Evolutionary conservation across 2,113 vertebrate species (phyloP).

Genomic region (Equus przewalskii): DNA sequence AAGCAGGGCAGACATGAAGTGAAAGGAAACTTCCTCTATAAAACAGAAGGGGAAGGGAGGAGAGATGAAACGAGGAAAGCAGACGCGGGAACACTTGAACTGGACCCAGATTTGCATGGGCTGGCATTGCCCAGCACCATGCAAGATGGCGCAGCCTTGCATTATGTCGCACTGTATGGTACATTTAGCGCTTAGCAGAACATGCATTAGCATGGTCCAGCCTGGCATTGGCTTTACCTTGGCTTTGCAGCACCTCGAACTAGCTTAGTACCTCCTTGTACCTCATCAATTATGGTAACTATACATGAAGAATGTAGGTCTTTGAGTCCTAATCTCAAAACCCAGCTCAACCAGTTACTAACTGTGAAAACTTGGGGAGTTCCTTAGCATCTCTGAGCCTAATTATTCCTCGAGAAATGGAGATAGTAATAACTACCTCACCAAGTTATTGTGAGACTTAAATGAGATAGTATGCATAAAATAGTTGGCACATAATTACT

Average conservation of each 20-base stretch:
- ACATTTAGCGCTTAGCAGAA: neutral
- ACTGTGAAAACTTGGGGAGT: neutral
- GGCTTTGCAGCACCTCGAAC: neutral
- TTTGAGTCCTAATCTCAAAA: neutral
- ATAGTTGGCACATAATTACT: neutral
- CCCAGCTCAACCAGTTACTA: neutral
- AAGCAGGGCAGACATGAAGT: neutral
- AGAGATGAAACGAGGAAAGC: neutral
- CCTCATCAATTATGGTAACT: neutral
- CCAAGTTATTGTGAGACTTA: neutral
- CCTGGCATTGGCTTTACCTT: neutral
- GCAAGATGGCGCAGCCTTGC: no score
- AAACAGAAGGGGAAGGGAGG: neutral
- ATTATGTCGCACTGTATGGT: rapidly evolving
- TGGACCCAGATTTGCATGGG: neutral
- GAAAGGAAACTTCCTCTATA: neutral
- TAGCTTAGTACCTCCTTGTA: neutral
- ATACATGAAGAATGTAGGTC: neutral
- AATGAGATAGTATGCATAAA: neutral
- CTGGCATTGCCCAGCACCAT: no score
- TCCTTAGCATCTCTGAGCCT: neutral
- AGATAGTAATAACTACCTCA: neutral
- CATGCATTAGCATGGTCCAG: rapidly evolving
- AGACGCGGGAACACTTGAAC: neutral
- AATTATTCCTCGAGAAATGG: neutral